Percentiles rank a stretch among this genome's conserved stretches.
Evolutionary conservation across 2,888 invertebrate species (phyloP).

Genomic region (Ochropleura plecta): DNA sequence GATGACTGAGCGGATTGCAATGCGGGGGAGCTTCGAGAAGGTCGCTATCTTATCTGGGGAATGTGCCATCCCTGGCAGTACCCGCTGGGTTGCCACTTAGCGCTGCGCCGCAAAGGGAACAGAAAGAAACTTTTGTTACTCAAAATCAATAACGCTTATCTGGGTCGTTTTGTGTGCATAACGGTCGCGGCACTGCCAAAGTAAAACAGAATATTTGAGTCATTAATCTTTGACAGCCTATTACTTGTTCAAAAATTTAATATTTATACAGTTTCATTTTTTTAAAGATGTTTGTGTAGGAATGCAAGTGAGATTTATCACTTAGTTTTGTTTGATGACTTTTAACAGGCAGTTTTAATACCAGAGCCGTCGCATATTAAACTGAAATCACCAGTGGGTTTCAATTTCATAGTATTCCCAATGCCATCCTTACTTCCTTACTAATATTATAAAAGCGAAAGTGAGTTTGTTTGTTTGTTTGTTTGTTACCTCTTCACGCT

Average conservation of each 20-base stretch:
- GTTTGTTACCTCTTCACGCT: too few relatives aligned
- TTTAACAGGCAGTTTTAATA: constrained; percentile 54
- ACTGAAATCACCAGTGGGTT: constrained; percentile 27
- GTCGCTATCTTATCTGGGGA: constrained; percentile 86
- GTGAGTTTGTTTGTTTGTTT: too few relatives aligned
- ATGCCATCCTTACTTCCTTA: too few relatives aligned
- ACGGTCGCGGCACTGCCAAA: constrained; percentile 76
- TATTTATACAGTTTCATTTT: constrained; percentile 67
- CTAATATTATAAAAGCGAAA: too few relatives aligned
- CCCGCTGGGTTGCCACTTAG: constrained; percentile 84
- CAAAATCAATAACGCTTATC: constrained; percentile 85
- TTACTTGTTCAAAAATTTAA: constrained; percentile 69
- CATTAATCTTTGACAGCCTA: constrained; percentile 76
- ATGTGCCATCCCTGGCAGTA: constrained; percentile 84
- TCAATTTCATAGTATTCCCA: constrained; percentile 49
- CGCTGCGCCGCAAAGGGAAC: constrained; percentile 81
- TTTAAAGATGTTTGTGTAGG: constrained; percentile 65
- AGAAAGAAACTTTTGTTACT: constrained; percentile 79
- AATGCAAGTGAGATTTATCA: constrained; percentile 73
- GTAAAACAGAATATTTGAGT: constrained; percentile 75
- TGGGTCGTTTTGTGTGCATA: constrained; percentile 79
- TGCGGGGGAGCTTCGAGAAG: constrained; percentile 73
- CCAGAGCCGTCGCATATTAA: constrained; percentile 17
- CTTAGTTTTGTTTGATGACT: constrained; percentile 56
- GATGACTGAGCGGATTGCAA: constrained; percentile 85